These are phyloP conservation scores for Synanthedon formicaeformis DNA, from an alignment of 2,888 invertebrate species.

Conservation along the genomic window DNA sequence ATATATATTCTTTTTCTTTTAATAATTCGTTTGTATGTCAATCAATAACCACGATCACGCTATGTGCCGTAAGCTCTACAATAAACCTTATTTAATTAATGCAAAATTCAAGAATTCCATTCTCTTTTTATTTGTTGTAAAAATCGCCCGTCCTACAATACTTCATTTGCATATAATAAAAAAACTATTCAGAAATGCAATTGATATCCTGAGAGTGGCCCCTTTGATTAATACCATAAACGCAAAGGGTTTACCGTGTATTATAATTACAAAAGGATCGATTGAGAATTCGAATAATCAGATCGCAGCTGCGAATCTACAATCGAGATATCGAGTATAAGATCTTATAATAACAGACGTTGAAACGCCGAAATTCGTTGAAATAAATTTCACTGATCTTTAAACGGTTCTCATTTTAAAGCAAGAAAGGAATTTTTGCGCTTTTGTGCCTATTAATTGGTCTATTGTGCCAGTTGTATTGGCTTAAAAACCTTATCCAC, in stretches of 20 bases:
- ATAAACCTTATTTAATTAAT: too few relatives aligned
- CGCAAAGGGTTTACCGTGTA: conserved; percentile 18
- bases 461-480: too few relatives aligned
- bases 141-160: not conserved
- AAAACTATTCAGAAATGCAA: conserved; percentile 3
- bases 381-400: not conserved
- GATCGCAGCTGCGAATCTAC: conserved; percentile 23
- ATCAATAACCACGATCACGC: too few relatives aligned
- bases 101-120: too few relatives aligned
- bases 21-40: too few relatives aligned
- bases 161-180: not conserved
- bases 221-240: conserved; percentile 5
- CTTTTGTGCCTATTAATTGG: too few relatives aligned
- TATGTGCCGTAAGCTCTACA: too few relatives aligned
- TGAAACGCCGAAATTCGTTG: not conserved
- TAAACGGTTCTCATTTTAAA: too few relatives aligned
- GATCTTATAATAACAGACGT: conserved; percentile 8
- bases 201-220: conserved; percentile 3
- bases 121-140: not conserved
- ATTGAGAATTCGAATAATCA: conserved; percentile 25
- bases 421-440: too few relatives aligned
- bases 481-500: too few relatives aligned
- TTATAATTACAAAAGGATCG: conserved; percentile 27
- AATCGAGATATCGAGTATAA: conserved; percentile 16
- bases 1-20: too few relatives aligned